A percentile compares a stretch with the other conserved stretches of the same genome.
Evolutionary conservation across 2,113 vertebrate species (phyloP).

Genomic region (Nesogale talazaci): DNA sequence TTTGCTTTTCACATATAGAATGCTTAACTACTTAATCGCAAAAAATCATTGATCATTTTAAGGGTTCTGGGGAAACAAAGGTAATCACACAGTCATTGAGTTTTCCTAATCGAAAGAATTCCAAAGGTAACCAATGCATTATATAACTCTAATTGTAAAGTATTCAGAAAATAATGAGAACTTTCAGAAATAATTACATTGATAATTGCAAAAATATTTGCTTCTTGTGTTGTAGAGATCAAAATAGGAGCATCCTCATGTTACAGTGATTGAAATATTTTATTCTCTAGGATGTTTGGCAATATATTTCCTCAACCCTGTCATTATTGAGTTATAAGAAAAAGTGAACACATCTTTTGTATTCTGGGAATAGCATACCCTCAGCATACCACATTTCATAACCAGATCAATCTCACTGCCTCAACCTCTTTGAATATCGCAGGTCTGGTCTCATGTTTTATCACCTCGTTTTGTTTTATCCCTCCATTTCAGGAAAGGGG

Average conservation of each 20-base stretch:
- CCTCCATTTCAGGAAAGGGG: constrained; percentile 12
- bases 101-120: not conserved
- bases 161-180: not conserved
- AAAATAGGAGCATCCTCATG: not conserved
- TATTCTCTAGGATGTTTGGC: constrained; percentile 35
- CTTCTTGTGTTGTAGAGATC: not conserved
- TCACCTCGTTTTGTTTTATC: constrained; percentile 28
- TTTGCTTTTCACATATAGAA: constrained; percentile 55
- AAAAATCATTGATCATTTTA: constrained; percentile 39
- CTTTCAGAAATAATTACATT: not conserved
- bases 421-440: constrained; percentile 2
- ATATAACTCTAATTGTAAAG: not conserved
- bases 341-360: constrained; percentile 42
- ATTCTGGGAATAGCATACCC: not conserved
- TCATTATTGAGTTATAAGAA: constrained; percentile 9
- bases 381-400: constrained; percentile 8
- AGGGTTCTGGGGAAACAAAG: constrained; percentile 52
- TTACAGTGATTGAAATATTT: constrained; percentile 17
- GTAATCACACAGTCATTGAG: not conserved
- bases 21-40: constrained; percentile 29
- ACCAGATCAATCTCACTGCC: constrained; percentile 1
- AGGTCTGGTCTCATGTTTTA: not conserved
- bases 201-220: constrained; percentile 15
- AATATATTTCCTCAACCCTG: constrained; percentile 9
- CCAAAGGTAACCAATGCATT: constrained; percentile 11